These are phyloP conservation scores for Lepidurus packardi DNA, from an alignment of 1,140 invertebrate species.

Conservation along the genomic window DNA sequence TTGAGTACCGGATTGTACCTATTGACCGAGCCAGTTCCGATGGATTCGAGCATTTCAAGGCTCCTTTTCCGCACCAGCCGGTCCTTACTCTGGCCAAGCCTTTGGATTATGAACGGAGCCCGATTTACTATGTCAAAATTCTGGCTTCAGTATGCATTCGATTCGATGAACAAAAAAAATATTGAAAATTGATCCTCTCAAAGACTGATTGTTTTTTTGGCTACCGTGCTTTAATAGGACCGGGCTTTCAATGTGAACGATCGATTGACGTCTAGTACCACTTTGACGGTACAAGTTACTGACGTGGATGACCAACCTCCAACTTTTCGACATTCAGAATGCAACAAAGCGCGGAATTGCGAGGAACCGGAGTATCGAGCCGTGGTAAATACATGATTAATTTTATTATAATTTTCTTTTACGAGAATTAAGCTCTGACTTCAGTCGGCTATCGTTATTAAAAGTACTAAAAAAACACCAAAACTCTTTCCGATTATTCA, in stretches of 20 bases:
- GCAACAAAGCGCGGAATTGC: background rate
- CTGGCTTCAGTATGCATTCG: constrained; percentile 64
- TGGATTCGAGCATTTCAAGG: constrained; percentile 73
- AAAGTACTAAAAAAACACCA: background rate
- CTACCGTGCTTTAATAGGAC: constrained; percentile 54
- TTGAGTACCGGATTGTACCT: constrained; percentile 64
- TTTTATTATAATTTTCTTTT: constrained; percentile 58
- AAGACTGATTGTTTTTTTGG: background rate
- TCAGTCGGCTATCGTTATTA: no score
- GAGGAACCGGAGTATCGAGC: constrained; percentile 23
- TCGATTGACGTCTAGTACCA: constrained; percentile 72
- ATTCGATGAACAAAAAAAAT: background rate
- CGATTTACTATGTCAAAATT: constrained; percentile 80
- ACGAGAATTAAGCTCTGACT: constrained; percentile 42
- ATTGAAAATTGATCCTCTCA: background rate
- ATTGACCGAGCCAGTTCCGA: constrained; percentile 60
- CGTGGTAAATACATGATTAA: constrained; percentile 35
- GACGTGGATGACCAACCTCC: constrained; percentile 86
- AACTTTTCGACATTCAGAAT: constrained; percentile 41
- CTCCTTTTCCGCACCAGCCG: constrained; percentile 81
- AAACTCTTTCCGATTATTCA: constrained; percentile 32
- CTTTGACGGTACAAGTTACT: constrained; percentile 73
- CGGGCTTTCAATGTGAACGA: constrained; percentile 67
- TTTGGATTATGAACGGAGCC: constrained; percentile 81
- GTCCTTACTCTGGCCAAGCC: constrained; percentile 81